A percentile compares a stretch with the other conserved stretches of the same genome.
Evolutionary conservation across 2,797 vertebrate species (phyloP).

Genomic region (Tinamus major): DNA sequence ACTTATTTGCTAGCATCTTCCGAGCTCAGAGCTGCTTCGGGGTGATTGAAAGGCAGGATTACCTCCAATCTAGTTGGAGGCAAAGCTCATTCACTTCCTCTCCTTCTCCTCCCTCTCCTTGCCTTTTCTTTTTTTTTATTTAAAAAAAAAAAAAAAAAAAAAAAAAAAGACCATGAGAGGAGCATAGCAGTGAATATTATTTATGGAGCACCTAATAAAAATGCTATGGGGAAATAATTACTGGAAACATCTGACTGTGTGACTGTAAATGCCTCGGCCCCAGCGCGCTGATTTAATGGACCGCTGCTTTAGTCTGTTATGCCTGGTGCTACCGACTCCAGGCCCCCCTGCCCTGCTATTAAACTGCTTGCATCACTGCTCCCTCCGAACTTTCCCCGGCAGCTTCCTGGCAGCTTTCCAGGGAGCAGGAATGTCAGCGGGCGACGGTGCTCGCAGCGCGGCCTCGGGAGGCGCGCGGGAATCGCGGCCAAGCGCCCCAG

Average conservation of each 20-base stretch:
- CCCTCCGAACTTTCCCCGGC: slow-evolving; percentile 33
- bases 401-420: slow-evolving; percentile 66
- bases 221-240: slow-evolving; percentile 82
- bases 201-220: slow-evolving; percentile 83
- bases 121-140: neutral
- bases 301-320: slow-evolving; percentile 67
- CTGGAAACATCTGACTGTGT: slow-evolving; percentile 80
- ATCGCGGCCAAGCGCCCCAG: neutral
- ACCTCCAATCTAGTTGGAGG: neutral
- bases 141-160: neutral
- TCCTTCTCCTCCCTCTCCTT: slow-evolving; percentile 15
- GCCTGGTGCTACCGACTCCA: slow-evolving; percentile 58
- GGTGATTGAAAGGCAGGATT: neutral
- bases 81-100: slow-evolving; percentile 48
- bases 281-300: slow-evolving; percentile 75
- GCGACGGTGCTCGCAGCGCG: slow-evolving; percentile 40
- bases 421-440: slow-evolving; percentile 29
- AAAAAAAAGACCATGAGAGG: slow-evolving; percentile 52
- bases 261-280: slow-evolving; percentile 80
- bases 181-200: slow-evolving; percentile 78
- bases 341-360: slow-evolving; percentile 62
- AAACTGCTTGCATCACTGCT: slow-evolving; percentile 23
- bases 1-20: neutral
- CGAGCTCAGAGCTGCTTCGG: neutral
- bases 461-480: slow-evolving; percentile 32